Evolutionary conservation across 2,113 vertebrate genomes (phyloP), one percentile per base, ranked within the genome.

Genomic region (Lynx canadensis): DNA sequence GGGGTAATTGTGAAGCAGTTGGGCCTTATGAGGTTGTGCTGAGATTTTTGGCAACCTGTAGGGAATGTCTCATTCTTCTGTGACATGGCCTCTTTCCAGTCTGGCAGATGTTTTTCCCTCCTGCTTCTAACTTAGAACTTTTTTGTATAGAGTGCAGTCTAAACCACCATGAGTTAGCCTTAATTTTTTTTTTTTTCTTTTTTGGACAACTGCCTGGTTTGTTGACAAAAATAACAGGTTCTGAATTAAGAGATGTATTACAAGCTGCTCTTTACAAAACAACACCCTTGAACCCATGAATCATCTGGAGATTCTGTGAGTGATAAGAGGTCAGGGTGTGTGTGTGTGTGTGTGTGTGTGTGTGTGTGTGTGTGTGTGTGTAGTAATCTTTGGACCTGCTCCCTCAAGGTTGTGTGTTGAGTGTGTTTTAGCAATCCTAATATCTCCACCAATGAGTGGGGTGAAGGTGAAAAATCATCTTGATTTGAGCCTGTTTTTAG

Each of bases 141-240:
- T 65, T 68, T 74, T 55, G 7, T 86, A 85, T 69, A n/a, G 3
- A 92, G n/a, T 86, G 73, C 48, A 85, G 6, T 55, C 52, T 94
- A 91, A 96, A 78, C 50, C 91, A 4, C 4, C 1, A 0, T 86
- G 63, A 65, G 41, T 31, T 31, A 41, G 85, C 6, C 45, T 84
- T 74, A 63, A 57, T 80, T 91, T 95, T 76, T 60, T 78, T 60
- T 78, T 89, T 88, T 83, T 82, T 38, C 19, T 57, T 16, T 71
- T 94, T 82, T 85, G 52, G 48, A 94, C 50, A 94, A 3, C 45
- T 86, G 25, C 79, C 55, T 96, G 38, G 5, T 86, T 93, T 81
- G 31, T 86, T 94, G 81, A 80, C 69, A 80, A 78, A 83, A 97
- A 50, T 87, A 95, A 87, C 18, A 86, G 48, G 38, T 90, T 95